These are phyloP conservation scores for Psilopogon haemacephalus DNA, from an alignment of 2,113 vertebrate genomes.

Conservation along the genomic window DNA sequence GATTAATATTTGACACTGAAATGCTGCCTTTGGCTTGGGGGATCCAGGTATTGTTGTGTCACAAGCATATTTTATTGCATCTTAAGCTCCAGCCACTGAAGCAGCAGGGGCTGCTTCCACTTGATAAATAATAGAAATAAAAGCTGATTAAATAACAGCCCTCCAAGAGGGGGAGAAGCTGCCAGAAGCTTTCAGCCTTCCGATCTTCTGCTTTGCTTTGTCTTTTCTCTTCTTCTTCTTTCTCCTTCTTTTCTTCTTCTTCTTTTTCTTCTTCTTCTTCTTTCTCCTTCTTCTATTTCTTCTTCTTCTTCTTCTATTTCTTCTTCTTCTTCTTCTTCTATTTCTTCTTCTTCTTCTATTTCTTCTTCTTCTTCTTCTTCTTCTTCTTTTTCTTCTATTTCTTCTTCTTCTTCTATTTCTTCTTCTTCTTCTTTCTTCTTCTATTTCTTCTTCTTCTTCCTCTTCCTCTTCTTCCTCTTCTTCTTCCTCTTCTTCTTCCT, in stretches of 20 bases:
- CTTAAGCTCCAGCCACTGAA: neutral
- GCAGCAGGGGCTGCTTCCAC: neutral
- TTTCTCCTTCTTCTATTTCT: no score
- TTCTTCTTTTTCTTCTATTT: constrained; percentile 38
- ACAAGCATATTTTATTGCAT: neutral
- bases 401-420: neutral
- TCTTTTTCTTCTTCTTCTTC: neutral
- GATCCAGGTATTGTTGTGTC: constrained; percentile 5
- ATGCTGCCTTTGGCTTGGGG: neutral
- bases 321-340: neutral
- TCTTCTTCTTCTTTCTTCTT: neutral
- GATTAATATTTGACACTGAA: constrained; percentile 46
- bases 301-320: neutral
- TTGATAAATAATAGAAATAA: constrained; percentile 55
- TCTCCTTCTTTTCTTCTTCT: no score
- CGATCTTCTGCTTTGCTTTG: constrained; percentile 33
- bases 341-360: no score
- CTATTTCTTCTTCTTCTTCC: neutral
- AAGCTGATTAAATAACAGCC: constrained; percentile 63
- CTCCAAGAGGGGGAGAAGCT: neutral
- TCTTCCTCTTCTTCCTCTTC: neutral
- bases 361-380: neutral
- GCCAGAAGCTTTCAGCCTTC: constrained; percentile 13
- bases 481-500: neutral
- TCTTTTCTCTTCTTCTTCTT: neutral